Evolutionary conservation across 2,797 vertebrate genomes (phyloP), one percentile per base, ranked within the genome.

Genomic region (Phylloscopus collybita): DNA sequence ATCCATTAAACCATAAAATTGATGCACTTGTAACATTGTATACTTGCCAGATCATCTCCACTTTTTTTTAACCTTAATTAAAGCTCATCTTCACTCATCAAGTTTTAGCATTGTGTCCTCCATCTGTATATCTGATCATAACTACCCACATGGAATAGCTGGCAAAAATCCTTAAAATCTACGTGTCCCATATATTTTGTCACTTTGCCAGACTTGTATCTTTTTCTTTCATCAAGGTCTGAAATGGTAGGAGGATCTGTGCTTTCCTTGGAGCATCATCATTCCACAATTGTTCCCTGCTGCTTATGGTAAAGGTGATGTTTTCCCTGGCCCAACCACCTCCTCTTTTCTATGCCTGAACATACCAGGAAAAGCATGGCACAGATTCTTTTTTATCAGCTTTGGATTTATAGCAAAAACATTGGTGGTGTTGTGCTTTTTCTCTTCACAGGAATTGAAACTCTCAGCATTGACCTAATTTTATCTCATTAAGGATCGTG

Each of bases 241-340:
- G 54, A 45, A 69, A 66, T 10, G 27, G 27, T 1, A 27, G 27
- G 4, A 75, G 10, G 26, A 57, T n/a, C 36, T 65, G 22, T 1
- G 1, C 19, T 83, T 92, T 80, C 49, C 3, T 76, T 32, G 61
- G 16, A 30, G 13, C 10, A 74, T 12, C 12, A n/a, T 51, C n/a
- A 70, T 54, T 73, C 47, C 26, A 16, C 3, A 51, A 1, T 26
- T 0, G 0, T 22, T 70, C 36, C 16, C 10, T 27, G 20, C 21
- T 80, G 3, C 20, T 44, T 21, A 4, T 64, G 16, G 38, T 51
- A 57, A 66, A 59, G 2, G 1, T 44, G 11, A 0, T 29, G 9
- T 42, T 90, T 78, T 66, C 54, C 29, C 23, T 42, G 26, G 14
- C 59, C 22, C 17, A 29, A 32, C 2, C 56, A 5, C 5, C 1